These are phyloP conservation scores for Cnemophilus loriae DNA, from an alignment of 2,113 vertebrate species.

Conservation along the genomic window DNA sequence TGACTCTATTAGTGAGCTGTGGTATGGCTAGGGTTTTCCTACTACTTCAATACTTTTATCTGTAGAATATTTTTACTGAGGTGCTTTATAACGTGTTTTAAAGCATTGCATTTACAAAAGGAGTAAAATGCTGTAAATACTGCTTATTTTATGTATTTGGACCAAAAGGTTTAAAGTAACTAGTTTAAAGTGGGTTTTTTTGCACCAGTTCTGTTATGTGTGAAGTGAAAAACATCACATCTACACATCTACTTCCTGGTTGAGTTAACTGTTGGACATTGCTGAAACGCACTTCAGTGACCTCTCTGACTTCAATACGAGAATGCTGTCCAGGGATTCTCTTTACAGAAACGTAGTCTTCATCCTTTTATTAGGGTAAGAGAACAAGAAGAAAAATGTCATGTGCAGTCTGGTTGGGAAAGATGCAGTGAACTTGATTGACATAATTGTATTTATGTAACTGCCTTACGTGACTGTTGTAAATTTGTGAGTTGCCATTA, in stretches of 20 bases:
- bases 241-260: slow-evolving; percentile 55
- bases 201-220: slow-evolving; percentile 69
- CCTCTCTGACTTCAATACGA: slow-evolving; percentile 53
- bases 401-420: slow-evolving; percentile 33
- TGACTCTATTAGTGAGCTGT: slow-evolving; percentile 76
- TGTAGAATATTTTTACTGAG: slow-evolving; percentile 85
- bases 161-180: slow-evolving; percentile 77
- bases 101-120: slow-evolving; percentile 81
- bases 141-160: slow-evolving; percentile 83
- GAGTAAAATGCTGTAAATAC: slow-evolving; percentile 81
- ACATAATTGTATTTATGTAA: slow-evolving; percentile 61
- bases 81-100: slow-evolving; percentile 86
- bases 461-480: slow-evolving; percentile 62
- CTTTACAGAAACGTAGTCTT: slow-evolving; percentile 38
- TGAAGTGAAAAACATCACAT: slow-evolving; percentile 70
- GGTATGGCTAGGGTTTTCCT: slow-evolving; percentile 77
- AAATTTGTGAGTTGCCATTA: slow-evolving; percentile 58
- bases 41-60: slow-evolving; percentile 79
- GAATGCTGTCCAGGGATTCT: slow-evolving; percentile 45
- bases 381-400: slow-evolving; percentile 42
- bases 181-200: slow-evolving; percentile 69
- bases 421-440: slow-evolving; percentile 55
- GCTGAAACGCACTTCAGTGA: slow-evolving; percentile 53
- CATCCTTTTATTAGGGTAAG: slow-evolving; percentile 42
- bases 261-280: slow-evolving; percentile 54